A percentile compares a stretch with the other conserved stretches of the same genome.
Conservation (phyloP, 2,113 vertebrate species). For the Pteronura brasiliensis region DNA sequence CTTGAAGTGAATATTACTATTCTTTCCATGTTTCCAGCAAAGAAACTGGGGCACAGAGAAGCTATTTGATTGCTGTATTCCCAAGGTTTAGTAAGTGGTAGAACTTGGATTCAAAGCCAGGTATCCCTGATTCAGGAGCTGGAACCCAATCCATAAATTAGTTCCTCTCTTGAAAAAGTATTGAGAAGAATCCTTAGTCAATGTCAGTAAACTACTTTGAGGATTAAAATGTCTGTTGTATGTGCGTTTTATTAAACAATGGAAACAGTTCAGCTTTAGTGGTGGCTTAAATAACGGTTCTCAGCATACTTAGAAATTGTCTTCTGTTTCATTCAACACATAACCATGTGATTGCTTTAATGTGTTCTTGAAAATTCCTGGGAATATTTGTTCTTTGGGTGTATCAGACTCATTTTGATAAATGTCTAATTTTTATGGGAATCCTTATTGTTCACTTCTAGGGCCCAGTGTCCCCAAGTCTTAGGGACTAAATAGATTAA, state of each 20-base stretch:
- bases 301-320: neutral
- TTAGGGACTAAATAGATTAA: neutral
- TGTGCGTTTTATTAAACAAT: neutral
- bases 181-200: neutral
- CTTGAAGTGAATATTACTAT: neutral
- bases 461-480: neutral
- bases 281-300: conserved; percentile 5
- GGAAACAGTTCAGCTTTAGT: neutral
- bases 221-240: neutral
- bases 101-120: neutral
- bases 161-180: neutral
- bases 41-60: neutral
- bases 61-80: neutral
- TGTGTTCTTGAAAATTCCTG: conserved; percentile 9
- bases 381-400: neutral
- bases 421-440: neutral
- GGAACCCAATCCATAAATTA: neutral
- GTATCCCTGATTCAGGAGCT: neutral
- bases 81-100: neutral
- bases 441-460: neutral
- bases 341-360: neutral
- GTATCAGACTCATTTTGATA: neutral
- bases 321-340: neutral
- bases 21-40: neutral
- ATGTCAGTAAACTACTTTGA: neutral